Conservation (phyloP, 2,797 vertebrate genomes). For the Zalophus californianus region DNA sequence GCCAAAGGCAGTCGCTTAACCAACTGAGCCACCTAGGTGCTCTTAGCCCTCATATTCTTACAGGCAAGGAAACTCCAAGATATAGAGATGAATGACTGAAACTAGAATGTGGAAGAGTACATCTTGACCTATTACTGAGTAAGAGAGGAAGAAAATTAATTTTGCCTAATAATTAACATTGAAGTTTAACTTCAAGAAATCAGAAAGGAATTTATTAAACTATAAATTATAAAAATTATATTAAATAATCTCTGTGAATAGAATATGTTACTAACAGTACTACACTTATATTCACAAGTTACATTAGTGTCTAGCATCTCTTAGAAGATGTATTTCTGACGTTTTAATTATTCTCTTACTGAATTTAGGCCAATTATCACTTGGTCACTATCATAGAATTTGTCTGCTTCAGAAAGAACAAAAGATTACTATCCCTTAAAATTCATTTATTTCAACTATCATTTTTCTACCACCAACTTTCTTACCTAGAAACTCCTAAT, state of each 20-base stretch:
- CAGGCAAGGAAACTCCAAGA: background rate
- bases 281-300: background rate
- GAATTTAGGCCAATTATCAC: background rate
- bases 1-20: too few relatives aligned
- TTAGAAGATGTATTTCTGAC: background rate
- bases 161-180: background rate
- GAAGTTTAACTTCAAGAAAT: background rate
- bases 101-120: background rate
- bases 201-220: slow-evolving; percentile 7
- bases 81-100: background rate
- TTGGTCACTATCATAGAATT: background rate
- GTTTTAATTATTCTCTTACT: background rate
- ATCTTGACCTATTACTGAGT: background rate
- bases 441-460: background rate
- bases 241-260: background rate
- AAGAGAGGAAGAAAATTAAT: background rate
- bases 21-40: too few relatives aligned
- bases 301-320: background rate
- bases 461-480: background rate
- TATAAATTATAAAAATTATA: background rate
- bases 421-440: background rate
- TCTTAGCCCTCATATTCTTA: background rate
- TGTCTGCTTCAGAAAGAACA: background rate
- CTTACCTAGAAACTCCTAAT: background rate
- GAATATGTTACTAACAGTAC: background rate